These are phyloP conservation scores for Aegithalos caudatus DNA, from an alignment of 2,113 vertebrate species.

Conservation along the genomic window DNA sequence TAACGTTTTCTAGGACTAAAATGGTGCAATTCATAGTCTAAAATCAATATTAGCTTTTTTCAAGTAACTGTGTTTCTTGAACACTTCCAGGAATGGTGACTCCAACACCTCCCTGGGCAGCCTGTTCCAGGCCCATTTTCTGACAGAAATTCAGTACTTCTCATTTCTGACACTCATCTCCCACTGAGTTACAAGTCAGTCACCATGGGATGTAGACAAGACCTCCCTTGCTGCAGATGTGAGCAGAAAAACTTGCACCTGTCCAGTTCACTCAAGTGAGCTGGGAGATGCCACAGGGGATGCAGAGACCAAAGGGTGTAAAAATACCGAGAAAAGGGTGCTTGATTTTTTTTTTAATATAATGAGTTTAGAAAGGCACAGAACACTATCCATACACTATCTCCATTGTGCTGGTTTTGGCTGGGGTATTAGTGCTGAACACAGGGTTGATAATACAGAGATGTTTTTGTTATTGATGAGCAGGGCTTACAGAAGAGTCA, in stretches of 20 bases:
- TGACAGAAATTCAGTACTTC: background rate
- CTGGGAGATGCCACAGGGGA: background rate
- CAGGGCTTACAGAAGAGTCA: background rate
- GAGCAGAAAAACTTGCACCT: background rate
- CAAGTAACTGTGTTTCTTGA: background rate
- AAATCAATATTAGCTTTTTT: background rate
- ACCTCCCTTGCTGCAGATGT: fast-evolving
- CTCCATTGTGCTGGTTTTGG: background rate
- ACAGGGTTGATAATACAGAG: background rate
- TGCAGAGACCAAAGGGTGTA: background rate
- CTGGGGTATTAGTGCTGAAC: background rate
- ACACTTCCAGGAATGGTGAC: background rate
- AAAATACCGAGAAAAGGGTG: background rate
- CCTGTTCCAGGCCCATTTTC: background rate
- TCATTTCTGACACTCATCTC: background rate
- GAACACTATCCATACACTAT: background rate
- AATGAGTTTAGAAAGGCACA: background rate
- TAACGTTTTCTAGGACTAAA: background rate
- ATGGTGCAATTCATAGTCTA: background rate
- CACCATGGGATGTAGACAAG: too few species aligned
- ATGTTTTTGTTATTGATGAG: background rate
- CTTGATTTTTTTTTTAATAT: background rate
- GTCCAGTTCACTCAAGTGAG: background rate
- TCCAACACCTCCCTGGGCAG: background rate
- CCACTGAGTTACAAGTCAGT: background rate